A percentile compares a stretch with the other conserved stretches of the same genome.
Conservation (phyloP, 2,113 vertebrate genomes). For the Neodontobutis hainanensis region DNA sequence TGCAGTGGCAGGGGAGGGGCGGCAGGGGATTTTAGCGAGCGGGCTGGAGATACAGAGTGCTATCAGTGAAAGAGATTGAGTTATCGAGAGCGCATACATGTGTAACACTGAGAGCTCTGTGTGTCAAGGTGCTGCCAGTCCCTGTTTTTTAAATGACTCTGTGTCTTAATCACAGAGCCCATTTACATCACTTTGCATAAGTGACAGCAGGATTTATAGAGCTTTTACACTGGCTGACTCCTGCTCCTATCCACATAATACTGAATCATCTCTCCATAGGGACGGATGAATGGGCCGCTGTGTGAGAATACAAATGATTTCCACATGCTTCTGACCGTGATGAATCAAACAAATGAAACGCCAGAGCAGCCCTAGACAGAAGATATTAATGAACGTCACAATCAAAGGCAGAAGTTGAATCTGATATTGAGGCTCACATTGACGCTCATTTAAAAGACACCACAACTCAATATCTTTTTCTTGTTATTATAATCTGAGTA, state of each 20-base stretch:
- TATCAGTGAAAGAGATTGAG: constrained; percentile 21
- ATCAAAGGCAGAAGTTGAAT: not conserved
- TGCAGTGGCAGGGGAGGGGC: constrained; percentile 67
- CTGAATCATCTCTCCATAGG: constrained; percentile 72
- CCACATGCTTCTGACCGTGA: constrained; percentile 61
- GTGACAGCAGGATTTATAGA: constrained; percentile 81
- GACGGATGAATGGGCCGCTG: constrained; percentile 56
- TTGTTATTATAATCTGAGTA: no score
- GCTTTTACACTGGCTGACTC: constrained; percentile 74
- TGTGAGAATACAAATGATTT: constrained; percentile 71
- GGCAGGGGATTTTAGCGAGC: constrained; percentile 50
- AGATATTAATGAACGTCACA: not conserved
- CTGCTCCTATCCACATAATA: constrained; percentile 77
- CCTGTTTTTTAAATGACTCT: constrained; percentile 77
- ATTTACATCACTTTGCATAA: constrained; percentile 84
- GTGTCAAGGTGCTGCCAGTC: constrained; percentile 73
- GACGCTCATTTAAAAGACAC: not conserved
- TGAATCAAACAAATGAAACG: constrained; percentile 75
- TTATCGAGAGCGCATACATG: not conserved
- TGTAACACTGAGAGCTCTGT: constrained; percentile 11
- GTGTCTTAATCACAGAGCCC: constrained; percentile 79
- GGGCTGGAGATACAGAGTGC: constrained; percentile 22
- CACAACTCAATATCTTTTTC: no score
- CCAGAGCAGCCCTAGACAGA: constrained; percentile 52
- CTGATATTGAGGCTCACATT: not conserved